Evolutionary conservation across 2,888 invertebrate species (phyloP), one percentile per base, ranked within the genome.

Genomic region (Petrophora chlorosata): DNA sequence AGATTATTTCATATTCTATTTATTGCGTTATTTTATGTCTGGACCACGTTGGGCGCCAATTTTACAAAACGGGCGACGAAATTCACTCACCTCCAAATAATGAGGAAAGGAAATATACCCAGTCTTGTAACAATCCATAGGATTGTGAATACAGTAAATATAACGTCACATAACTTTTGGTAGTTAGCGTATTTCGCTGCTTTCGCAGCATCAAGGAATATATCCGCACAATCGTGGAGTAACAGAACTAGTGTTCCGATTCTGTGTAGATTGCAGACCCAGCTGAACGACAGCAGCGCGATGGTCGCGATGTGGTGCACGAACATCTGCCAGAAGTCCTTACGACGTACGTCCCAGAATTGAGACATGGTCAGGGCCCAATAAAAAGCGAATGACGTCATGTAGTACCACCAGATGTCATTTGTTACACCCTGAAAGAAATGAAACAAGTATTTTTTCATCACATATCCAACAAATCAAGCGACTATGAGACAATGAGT

Each of bases 261-360:
- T 53, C 97, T 93, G 68, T 97, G 95, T 64, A 99, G 92, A 85
- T 99, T 99, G 82, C 96, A 96, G 3, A 97, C 94, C 98, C 98
- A 99, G 57, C 98, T 98, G 79, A 99, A 95, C 45, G 94, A 94
- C 90, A 99, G 93, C 54, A 99, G 92, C 29, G 94, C 84, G 62
- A 99, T 95, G 26, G 99, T 98, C 13, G 97, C 97, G 73, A 98
- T 93, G 80, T 99, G 99, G 89, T 99, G 99, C 42, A 98, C 91
- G 84, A 99, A 98, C 98, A 99, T 99, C 91, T 99, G 98, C 96
- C 97, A 97, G 85, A 99, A 99, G 87, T 97, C 97, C 85, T 97
- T 97, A 58, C 98, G 93, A 58, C 95, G 95, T 41, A 97, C 95
- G 83, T 99, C 99, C 82, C 96, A 94, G 88, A 98, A 98, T 85